Evolutionary conservation across 2,113 vertebrate species (phyloP).

Genomic region (Ctenomys sociabilis): DNA sequence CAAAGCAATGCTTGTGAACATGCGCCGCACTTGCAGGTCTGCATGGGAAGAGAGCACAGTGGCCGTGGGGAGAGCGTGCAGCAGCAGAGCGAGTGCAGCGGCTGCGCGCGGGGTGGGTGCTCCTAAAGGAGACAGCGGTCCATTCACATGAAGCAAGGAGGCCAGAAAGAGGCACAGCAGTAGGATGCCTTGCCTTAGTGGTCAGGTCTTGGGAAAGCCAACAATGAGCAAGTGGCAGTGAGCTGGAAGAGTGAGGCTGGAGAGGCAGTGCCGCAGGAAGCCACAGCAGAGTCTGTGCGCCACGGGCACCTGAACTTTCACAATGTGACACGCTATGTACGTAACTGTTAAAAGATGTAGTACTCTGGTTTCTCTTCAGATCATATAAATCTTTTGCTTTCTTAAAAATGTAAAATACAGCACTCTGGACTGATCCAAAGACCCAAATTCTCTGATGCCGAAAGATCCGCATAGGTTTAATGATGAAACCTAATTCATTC

Average conservation of each 20-base stretch:
- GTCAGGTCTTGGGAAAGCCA: neutral
- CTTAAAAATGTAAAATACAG: neutral
- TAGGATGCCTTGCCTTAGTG: neutral
- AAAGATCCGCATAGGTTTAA: neutral
- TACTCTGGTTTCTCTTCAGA: too few species aligned
- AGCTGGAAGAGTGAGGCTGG: neutral
- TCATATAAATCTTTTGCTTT: too few species aligned
- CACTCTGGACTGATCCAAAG: neutral
- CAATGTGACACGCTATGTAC: fast-evolving
- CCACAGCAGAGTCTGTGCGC: fast-evolving
- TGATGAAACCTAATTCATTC: neutral
- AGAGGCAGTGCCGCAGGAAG: fast-evolving
- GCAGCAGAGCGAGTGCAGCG: fast-evolving
- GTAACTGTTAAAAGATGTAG: neutral
- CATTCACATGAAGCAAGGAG: neutral
- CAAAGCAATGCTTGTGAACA: neutral
- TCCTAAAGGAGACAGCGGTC: neutral
- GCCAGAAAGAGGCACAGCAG: neutral
- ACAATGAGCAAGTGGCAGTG: too few species aligned
- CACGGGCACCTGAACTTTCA: neutral
- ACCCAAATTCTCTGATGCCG: neutral
- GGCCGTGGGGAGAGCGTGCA: neutral
- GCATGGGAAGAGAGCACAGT: neutral
- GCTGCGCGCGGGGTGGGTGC: too few species aligned
- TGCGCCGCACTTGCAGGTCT: neutral